Evolutionary conservation across 2,797 vertebrate genomes (phyloP), one percentile per base, ranked within the genome.

Genomic region (Bufotes viridis): DNA sequence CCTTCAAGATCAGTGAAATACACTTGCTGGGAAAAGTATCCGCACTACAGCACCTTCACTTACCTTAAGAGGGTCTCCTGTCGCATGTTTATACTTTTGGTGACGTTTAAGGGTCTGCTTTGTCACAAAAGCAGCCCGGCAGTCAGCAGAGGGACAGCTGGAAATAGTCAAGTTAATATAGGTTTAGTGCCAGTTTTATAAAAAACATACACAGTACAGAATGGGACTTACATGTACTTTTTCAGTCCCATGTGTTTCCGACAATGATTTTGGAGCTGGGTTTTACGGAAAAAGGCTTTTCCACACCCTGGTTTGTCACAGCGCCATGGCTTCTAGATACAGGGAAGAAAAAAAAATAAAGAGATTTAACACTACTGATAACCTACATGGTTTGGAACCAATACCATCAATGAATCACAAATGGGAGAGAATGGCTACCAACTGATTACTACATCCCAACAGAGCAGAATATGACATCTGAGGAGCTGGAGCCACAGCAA

Each of bases 261-360:
- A 65, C 10, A 55, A 57, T 87, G 85, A 12, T 22, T 51, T 22
- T 42, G 26, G 7, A 87, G 78, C 10, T 61, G 18, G 6, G 18
- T 9, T 34, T 6, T 74, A 10, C 13, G 78, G 26, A 53, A 58
- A 24, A 70, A 87, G 7, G 85, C 53, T 24, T 79, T 78, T 2
- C 67, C 85, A 29, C 85, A 87, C 5, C 34, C 76, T 24, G 67
- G 63, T 26, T 49, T 81, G 34, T 74, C 57, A 72, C 85, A 87
- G 2, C 17, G 26, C 78, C 63, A 87, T n/a, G 78, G 65, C 34
- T 81, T 87, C 85, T 87, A 24, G 7, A n/a, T 22, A n/a, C 1
- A 2, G n/a, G 26, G 60, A 18, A 17, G 6, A 5, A 55, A n/a
- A 20, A 55, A 1, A n/a, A 34, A 34, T 1, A 34, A 2, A 53